phyloP scores from a whole-genome alignment of 2,113 vertebrate species.

The Pterocles burchelli region DNA sequence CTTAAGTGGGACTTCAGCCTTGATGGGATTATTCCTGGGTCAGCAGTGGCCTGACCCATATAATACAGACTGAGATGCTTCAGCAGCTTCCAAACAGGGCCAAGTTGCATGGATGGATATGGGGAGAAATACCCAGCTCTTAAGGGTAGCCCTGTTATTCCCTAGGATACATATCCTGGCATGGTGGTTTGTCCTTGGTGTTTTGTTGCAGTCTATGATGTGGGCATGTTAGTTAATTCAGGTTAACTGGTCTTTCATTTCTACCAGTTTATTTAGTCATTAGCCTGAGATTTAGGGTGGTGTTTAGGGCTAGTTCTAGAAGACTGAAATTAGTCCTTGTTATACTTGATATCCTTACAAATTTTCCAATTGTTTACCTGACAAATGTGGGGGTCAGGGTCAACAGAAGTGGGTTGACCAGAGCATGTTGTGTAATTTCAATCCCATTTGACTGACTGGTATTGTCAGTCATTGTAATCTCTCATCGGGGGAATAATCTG shows the following conservation, averaged over 20 bases:
- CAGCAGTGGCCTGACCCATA: neutral
- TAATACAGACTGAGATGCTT: neutral
- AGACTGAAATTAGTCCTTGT: neutral
- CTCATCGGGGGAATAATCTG: neutral
- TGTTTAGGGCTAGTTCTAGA: neutral
- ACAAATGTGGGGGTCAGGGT: neutral
- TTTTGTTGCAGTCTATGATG: neutral
- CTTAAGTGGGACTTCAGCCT: neutral
- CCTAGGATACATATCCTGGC: neutral
- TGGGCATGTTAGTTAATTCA: neutral
- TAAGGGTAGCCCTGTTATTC: neutral
- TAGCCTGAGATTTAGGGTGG: neutral
- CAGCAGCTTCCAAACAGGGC: neutral
- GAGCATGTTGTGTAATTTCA: neutral
- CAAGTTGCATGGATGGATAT: accelerated
- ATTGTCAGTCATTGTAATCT: neutral
- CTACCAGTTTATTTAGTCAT: neutral
- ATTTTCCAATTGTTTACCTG: neutral
- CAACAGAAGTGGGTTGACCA: neutral
- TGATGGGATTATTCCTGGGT: neutral
- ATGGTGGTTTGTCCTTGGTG: neutral
- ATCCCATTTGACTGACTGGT: neutral
- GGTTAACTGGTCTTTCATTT: neutral
- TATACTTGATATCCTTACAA: neutral
- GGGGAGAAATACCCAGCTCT: neutral